These are phyloP conservation scores for Amniataba percoides DNA, from an alignment of 2,797 vertebrate genomes.

Conservation along the genomic window DNA sequence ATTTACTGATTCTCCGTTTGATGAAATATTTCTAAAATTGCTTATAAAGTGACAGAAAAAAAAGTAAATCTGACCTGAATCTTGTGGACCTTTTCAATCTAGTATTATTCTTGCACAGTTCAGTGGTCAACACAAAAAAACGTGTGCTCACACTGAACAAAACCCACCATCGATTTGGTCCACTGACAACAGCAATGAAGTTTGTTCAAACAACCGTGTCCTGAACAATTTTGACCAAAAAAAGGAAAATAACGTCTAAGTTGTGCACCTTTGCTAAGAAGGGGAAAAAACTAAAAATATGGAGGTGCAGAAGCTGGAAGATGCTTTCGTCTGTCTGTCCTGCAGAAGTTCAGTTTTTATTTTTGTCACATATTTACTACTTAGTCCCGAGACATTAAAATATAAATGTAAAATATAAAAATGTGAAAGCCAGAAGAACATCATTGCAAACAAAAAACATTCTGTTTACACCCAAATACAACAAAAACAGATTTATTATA, in stretches of 20 bases:
- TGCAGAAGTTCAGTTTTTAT: neutral
- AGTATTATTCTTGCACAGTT: neutral
- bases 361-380: no score
- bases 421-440: neutral
- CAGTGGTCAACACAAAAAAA: neutral
- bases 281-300: neutral
- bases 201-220: neutral
- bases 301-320: slow-evolving; percentile 5
- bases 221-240: neutral
- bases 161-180: neutral
- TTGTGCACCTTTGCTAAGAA: neutral
- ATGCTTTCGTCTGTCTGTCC: neutral
- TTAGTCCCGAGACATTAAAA: neutral
- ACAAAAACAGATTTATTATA: neutral
- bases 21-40: neutral
- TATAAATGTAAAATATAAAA: neutral
- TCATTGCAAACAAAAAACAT: neutral
- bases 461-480: neutral
- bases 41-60: neutral
- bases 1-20: no score
- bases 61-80: no score
- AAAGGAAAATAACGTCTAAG: neutral
- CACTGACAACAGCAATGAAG: neutral
- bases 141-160: neutral
- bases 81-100: neutral